A percentile compares a stretch with the other conserved stretches of the same genome.
These are phyloP conservation scores for Nematostella vectensis DNA, from an alignment of 92 coral and sea anemone species.

Conservation along the genomic window DNA sequence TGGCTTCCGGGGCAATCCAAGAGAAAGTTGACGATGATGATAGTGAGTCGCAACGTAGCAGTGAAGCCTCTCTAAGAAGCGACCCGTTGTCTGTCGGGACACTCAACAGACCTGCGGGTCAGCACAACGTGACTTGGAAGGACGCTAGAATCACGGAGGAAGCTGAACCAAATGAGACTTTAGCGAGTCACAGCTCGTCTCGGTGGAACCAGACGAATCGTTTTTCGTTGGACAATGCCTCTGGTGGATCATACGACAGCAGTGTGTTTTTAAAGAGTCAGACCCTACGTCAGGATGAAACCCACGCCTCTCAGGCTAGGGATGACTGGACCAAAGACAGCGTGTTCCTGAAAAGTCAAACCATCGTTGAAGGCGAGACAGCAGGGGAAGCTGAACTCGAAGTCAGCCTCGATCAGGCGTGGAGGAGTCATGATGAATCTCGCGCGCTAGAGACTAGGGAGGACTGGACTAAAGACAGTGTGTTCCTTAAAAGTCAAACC, in stretches of 20 bases:
- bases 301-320: neutral
- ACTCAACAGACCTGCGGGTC: slow-evolving; percentile 23
- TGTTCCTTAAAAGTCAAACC: slow-evolving; percentile 4
- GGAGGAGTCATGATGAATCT: neutral
- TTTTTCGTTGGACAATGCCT: neutral
- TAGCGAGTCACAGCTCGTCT: neutral
- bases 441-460: neutral
- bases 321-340: slow-evolving; percentile 16
- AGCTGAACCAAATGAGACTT: neutral
- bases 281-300: neutral
- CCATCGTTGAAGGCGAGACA: neutral
- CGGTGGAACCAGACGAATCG: neutral
- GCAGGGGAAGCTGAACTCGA: neutral
- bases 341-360: slow-evolving; percentile 4
- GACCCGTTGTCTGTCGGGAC: slow-evolving; percentile 35
- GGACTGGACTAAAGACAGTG: neutral
- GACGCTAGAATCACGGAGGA: neutral
- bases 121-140: neutral
- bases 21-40: slow-evolving; percentile 19
- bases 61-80: slow-evolving; percentile 41
- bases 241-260: neutral
- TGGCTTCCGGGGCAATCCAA: slow-evolving; percentile 5
- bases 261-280: neutral
- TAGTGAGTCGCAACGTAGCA: slow-evolving; percentile 30
- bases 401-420: neutral